A percentile compares a stretch with the other conserved stretches of the same genome.
Conservation (phyloP, 2,113 vertebrate species). For the Gavia stellata region DNA sequence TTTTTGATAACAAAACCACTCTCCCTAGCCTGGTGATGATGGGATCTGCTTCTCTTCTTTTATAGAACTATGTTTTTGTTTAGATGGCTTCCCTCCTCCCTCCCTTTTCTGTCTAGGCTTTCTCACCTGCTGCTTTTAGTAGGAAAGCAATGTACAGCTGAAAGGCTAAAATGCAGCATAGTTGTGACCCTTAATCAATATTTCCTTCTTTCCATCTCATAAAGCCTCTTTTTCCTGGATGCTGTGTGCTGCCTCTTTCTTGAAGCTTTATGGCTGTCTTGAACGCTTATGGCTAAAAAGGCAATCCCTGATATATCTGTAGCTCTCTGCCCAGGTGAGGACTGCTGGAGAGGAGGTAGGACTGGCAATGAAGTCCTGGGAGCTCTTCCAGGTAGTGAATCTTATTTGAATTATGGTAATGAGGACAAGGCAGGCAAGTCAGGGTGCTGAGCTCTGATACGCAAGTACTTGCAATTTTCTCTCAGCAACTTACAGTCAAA, state of each 20-base stretch:
- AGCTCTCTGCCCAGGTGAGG: not conserved
- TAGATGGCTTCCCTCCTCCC: not conserved
- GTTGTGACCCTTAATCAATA: not conserved
- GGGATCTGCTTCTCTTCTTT: not conserved
- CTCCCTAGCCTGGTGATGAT: not conserved
- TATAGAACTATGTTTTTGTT: not conserved
- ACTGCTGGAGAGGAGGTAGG: not conserved
- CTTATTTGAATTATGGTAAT: accelerated
- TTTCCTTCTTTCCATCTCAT: not conserved
- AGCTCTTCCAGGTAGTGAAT: not conserved
- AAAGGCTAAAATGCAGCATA: not conserved
- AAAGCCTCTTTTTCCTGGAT: not conserved
- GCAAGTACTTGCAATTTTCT: not conserved
- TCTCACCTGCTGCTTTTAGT: not conserved
- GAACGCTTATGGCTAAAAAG: not conserved
- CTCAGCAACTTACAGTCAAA: not conserved
- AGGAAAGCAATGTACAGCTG: not conserved
- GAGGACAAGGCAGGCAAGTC: not conserved
- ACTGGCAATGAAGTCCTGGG: not conserved
- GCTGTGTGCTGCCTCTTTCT: not conserved
- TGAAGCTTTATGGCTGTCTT: not conserved
- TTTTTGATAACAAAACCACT: not conserved
- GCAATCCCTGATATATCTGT: not conserved
- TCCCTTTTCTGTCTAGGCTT: not conserved
- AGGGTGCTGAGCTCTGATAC: not conserved